Evolutionary conservation across 2,113 vertebrate genomes (phyloP).

Genomic region (Phycodurus eques): DNA sequence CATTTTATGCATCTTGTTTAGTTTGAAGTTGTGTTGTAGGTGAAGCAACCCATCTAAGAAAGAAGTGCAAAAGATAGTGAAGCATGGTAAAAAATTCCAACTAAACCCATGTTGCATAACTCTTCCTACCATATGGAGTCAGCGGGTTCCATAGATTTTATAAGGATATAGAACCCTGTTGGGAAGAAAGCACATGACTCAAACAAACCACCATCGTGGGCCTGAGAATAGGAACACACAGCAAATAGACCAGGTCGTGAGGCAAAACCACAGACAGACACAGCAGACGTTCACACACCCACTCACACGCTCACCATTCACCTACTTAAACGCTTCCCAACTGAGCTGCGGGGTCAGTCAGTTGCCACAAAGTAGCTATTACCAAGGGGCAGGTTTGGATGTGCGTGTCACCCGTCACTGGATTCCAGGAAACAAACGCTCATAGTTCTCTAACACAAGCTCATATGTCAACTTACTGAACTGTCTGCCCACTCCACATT

Average conservation of each 20-base stretch:
- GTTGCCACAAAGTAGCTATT: slow-evolving; percentile 49
- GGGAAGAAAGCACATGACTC: slow-evolving; percentile 14
- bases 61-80: slow-evolving; percentile 23
- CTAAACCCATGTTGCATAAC: slow-evolving; percentile 49
- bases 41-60: slow-evolving; percentile 30
- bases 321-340: slow-evolving; percentile 48
- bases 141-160: slow-evolving; percentile 52
- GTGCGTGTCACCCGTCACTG: slow-evolving; percentile 36
- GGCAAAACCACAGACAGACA: slow-evolving; percentile 24
- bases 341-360: slow-evolving; percentile 41
- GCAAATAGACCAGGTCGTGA: slow-evolving; percentile 39
- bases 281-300: slow-evolving; percentile 42
- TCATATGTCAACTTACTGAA: slow-evolving; percentile 41
- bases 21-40: slow-evolving; percentile 16
- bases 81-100: slow-evolving; percentile 48
- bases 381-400: slow-evolving; percentile 37
- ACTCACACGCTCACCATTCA: slow-evolving; percentile 39
- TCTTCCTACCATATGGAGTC: slow-evolving; percentile 42
- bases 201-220: slow-evolving; percentile 6
- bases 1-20: slow-evolving; percentile 22
- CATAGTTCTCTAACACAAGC: slow-evolving; percentile 40
- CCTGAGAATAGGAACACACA: slow-evolving; percentile 39
- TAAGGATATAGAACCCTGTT: slow-evolving; percentile 47
- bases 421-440: slow-evolving; percentile 46
- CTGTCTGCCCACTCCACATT: slow-evolving; percentile 11